Evolutionary conservation across 2,888 invertebrate species (phyloP).

Genomic region (Nomada fucata): DNA sequence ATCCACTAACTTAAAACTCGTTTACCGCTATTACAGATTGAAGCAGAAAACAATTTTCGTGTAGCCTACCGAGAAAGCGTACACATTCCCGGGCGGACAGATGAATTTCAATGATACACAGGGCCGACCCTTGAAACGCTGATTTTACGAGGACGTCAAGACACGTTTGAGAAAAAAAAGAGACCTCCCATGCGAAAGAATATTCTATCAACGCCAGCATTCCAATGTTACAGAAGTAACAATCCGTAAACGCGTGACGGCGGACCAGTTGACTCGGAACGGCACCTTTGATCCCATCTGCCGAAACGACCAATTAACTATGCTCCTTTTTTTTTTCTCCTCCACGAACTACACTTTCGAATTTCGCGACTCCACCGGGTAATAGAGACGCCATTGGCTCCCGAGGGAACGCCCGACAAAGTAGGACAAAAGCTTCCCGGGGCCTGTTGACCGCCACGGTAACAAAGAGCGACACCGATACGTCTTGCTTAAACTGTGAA

Average conservation of each 20-base stretch:
- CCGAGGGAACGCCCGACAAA: conserved; percentile 18
- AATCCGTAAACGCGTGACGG: conserved; percentile 4
- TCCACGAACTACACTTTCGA: not conserved
- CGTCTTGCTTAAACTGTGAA: conserved; percentile 77
- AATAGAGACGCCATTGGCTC: conserved; percentile 59
- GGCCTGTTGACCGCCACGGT: not conserved
- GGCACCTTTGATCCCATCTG: conserved; percentile 51
- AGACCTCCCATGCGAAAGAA: not conserved
- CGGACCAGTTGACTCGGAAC: not conserved
- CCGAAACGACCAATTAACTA: conserved; percentile 39
- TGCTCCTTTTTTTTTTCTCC: conserved; percentile 26
- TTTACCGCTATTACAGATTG: no score
- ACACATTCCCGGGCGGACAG: no score
- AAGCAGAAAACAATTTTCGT: no score
- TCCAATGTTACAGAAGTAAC: not conserved
- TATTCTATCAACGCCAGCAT: not conserved
- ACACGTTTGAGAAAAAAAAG: no score
- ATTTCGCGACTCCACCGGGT: conserved; percentile 44
- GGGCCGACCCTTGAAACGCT: no score
- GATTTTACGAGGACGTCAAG: no score
- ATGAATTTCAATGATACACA: no score
- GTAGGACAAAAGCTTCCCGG: conserved; percentile 24
- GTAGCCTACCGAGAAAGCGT: no score
- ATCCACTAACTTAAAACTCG: no score
- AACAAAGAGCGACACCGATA: conserved; percentile 56